Evolutionary conservation across 2,888 invertebrate genomes (phyloP).

Genomic region (Schizaphis graminum): DNA sequence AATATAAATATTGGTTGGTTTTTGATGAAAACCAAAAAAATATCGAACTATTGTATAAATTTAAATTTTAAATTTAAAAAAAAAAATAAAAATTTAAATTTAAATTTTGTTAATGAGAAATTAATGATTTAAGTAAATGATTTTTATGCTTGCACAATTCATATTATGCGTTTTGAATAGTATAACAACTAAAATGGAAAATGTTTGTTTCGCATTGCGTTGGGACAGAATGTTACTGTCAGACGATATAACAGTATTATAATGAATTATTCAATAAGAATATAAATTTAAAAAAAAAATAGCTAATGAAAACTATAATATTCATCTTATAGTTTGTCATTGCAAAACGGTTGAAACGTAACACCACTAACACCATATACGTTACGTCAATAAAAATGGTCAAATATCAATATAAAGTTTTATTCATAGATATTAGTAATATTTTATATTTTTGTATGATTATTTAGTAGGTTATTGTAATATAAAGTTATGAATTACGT

Average conservation of each 20-base stretch:
- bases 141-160: not conserved
- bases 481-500: not conserved
- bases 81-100: too few species aligned
- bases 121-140: not conserved
- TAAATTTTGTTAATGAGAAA: not conserved
- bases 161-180: not conserved
- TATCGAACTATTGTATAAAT: not conserved
- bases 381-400: not conserved
- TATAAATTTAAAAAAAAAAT: not conserved
- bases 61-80: not conserved
- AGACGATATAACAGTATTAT: not conserved
- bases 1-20: not conserved
- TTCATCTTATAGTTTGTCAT: not conserved
- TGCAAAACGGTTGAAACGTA: not conserved
- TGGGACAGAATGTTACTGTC: not conserved
- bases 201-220: not conserved
- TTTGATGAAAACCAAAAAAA: not conserved
- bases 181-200: not conserved
- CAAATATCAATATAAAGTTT: not conserved
- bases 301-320: not conserved
- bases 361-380: not conserved
- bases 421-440: not conserved
- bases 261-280: not conserved
- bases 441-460: not conserved
- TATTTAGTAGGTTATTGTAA: not conserved